Evolutionary conservation across 2,888 invertebrate genomes (phyloP), one percentile per base, ranked within the genome.

Genomic region (Eudemis profundana): DNA sequence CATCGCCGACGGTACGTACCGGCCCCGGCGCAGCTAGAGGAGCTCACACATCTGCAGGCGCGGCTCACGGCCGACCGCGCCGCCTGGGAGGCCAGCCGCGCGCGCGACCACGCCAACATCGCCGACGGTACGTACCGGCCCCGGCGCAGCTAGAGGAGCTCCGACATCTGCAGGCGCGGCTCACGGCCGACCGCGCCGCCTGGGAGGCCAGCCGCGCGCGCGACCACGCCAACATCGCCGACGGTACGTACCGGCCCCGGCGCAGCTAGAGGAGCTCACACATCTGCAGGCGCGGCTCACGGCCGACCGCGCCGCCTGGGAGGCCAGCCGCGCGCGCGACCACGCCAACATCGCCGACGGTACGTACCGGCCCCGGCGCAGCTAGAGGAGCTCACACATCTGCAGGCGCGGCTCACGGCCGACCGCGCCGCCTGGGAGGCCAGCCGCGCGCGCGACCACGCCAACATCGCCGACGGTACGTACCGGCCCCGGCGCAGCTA

Each of bases 1-100:
- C 1, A 73, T 87, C 3, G 81, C 81, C 0, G 68, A 75, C 3
- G 88, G 87, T 87, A 12, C 36, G 64, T 96, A 84, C 96, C 96
- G 82, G 98, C 97, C 97, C 84, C 98, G 90, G 97, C 98, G 77
- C 97, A 98, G 79, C 89, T 98, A 72, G 98, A 98, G 84, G 98
- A 98, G 83, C 87, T 98, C 72, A 92, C 98, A 0, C 98, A 98
- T 88, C 93, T 98, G 69, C 98, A 98, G 87, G 97, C 98, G 84
- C 94, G 95, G 69, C 93, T 98, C 70, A 96, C 96, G 8, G 93
- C 94, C 64, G 96, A 97, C 79, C 95, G 96, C 68, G 94, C 95
- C 1, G 93, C 94, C 21, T 97, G 97, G 95, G 94, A 96, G 70
- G 29, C 2, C 2, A 29, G 29, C 8, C 29, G 29, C 29, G 29